Percentiles rank a stretch among this genome's conserved stretches.
These are phyloP conservation scores for Lindbergichthys nudifrons DNA, from an alignment of 2,797 vertebrate genomes.

Conservation along the genomic window DNA sequence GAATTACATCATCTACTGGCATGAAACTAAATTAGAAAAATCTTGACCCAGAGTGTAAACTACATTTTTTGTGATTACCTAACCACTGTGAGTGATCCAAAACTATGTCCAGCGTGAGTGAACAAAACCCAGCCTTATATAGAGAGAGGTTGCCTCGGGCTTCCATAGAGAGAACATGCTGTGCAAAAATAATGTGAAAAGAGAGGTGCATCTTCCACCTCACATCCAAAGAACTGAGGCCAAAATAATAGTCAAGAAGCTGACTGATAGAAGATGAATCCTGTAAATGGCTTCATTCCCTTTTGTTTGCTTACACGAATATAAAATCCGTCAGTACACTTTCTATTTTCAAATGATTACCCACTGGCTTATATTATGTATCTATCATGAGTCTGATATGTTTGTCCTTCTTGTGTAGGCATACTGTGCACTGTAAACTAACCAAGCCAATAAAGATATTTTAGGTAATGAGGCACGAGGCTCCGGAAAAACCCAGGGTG, in stretches of 20 bases:
- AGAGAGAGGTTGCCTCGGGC: slow-evolving; percentile 58
- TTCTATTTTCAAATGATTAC: slow-evolving; percentile 29
- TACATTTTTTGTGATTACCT: slow-evolving; percentile 63
- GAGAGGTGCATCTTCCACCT: slow-evolving; percentile 25
- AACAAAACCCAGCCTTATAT: slow-evolving; percentile 72
- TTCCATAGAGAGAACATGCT: slow-evolving; percentile 28
- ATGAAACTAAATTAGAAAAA: slow-evolving; percentile 54
- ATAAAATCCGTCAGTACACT: slow-evolving; percentile 31
- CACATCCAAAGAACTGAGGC: slow-evolving; percentile 1
- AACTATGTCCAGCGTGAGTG: slow-evolving; percentile 53
- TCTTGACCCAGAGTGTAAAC: slow-evolving; percentile 51
- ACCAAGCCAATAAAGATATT: slow-evolving; percentile 40
- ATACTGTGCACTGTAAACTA: slow-evolving; percentile 40
- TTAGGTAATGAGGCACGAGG: background rate
- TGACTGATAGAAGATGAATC: slow-evolving; percentile 7
- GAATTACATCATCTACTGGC: slow-evolving; percentile 53
- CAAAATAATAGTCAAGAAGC: slow-evolving; percentile 12
- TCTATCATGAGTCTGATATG: slow-evolving; percentile 24
- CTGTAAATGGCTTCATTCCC: slow-evolving; percentile 21
- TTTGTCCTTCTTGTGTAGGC: slow-evolving; percentile 44
- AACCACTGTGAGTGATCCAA: slow-evolving; percentile 68
- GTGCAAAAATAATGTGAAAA: slow-evolving; percentile 34
- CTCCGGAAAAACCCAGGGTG: background rate
- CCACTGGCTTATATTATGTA: slow-evolving; percentile 38
- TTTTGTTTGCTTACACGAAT: slow-evolving; percentile 47